Percentiles rank a stretch among this genome's conserved stretches.
Evolutionary conservation across 2,113 vertebrate genomes (phyloP).

Genomic region (Melanostigma gelatinosum): DNA sequence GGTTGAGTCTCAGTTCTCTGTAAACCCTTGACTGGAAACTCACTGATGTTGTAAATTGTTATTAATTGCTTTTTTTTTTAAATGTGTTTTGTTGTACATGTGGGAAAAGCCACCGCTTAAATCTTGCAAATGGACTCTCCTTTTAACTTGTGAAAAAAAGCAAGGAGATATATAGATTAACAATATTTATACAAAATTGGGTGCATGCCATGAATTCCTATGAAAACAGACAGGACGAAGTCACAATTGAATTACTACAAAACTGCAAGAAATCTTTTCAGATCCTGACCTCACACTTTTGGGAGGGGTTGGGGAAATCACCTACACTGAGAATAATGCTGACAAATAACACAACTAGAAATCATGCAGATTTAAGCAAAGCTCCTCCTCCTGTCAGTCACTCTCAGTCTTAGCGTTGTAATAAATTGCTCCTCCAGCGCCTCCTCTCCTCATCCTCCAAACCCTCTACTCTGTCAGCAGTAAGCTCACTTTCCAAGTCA

Average conservation of each 20-base stretch:
- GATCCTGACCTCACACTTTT: neutral
- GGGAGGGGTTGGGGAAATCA: neutral
- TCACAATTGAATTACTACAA: neutral
- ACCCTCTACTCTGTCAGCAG: slow-evolving; percentile 29
- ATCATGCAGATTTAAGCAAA: neutral
- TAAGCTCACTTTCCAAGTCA: too few relatives aligned
- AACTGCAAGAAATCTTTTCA: neutral
- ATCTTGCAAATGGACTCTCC: neutral
- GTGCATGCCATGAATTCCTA: neutral
- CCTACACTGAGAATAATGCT: neutral
- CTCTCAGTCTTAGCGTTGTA: slow-evolving; percentile 31
- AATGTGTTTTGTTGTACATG: neutral
- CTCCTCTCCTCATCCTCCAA: slow-evolving; percentile 56
- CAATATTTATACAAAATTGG: neutral
- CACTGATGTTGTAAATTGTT: too few relatives aligned
- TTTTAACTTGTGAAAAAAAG: neutral
- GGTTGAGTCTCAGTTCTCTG: slow-evolving; percentile 6
- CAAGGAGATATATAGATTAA: neutral
- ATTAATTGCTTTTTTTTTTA: neutral
- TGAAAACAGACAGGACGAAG: neutral
- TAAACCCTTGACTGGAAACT: neutral
- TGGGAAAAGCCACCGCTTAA: neutral
- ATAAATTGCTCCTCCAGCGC: slow-evolving; percentile 46
- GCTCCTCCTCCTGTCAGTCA: slow-evolving; percentile 46
- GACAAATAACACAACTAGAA: neutral